Evolutionary conservation across 2,797 vertebrate genomes (phyloP), one percentile per base, ranked within the genome.

Genomic region (Crenuchus spilurus): DNA sequence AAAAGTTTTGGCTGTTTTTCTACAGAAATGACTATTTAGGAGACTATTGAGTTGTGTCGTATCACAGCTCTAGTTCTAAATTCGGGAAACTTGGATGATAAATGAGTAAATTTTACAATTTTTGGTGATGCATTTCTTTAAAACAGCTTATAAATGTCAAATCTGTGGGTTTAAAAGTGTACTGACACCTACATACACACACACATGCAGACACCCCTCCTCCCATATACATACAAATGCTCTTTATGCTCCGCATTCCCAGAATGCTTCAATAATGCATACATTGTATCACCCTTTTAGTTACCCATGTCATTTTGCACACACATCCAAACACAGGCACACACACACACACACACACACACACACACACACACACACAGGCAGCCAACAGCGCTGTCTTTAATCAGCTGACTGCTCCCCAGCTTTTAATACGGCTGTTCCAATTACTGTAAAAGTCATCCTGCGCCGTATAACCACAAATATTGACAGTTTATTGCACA

Each of bases 401-500:
- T 96, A 97, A 97, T 96, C 96, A 97, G 95, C 92, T 90, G 96
- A 96, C 92, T 93, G 96, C 97, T 97, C 95, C 91, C 72, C 87
- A 91, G 95, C 94, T 97, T 97, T 98, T 98, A 98, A 98, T 96
- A 95, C 93, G 95, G 97, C 96, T 94, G 93, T 97, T 98, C 96
- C 97, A 98, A 99, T 98, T 97, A 99, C 95, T 96, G 96, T 97
- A 99, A 98, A 99, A 99, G 97, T 99, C 97, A 96, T 95, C 94
- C 94, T 91, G 94, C 93, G 92, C 94, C 95, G 94, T 95, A 97
- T 97, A 97, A 96, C 96, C 96, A 96, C 97, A 99, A 99, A 99
- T 99, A 99, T 99, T 98, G 97, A 99, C 97, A 99, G 96, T 98
- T 99, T 99, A 99, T 96, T 97, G 96, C 96, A 96, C 94, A 95